Evolutionary conservation across 2,113 vertebrate genomes (phyloP), one percentile per base, ranked within the genome.

Genomic region (Pluvialis apricaria): DNA sequence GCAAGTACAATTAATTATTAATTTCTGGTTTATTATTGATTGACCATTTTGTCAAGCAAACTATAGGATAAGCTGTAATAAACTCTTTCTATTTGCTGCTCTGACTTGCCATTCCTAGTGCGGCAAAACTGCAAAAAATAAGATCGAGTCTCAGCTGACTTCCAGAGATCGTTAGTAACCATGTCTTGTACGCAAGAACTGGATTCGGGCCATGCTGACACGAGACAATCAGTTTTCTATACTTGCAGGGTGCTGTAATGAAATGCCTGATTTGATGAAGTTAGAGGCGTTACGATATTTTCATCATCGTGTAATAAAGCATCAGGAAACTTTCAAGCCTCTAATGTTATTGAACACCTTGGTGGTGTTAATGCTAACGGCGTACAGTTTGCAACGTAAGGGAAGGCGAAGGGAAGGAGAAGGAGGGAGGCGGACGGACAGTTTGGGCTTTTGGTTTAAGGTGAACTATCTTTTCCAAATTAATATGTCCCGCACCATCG

Each of bases 241-340:
- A 72, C 42, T 65, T 82, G 81, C 77, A 82, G 66, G 38, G 66
- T 54, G 78, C 72, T 94, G 54, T 86, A 90, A 94, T 89, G 80
- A 95, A 94, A 94, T 82, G 51, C 83, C 70, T 80, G 66, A 90
- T 88, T 95, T 86, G 79, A 96, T 95, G 87, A 96, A 96, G 88
- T 92, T 96, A 97, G 73, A 95, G 57, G 42, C 11, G 1, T 77
- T 77, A 87, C 57, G 86, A 83, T 90, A 82, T 92, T 96, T 94
- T 97, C 91, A 86, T 93, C 78, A 26, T 91, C 55, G 29, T 66
- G 69, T 92, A 89, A 89, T 92, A 97, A 88, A 95, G 57, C 82
- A 94, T 85, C 79, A 95, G 92, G 93, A 97, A 96, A 90, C 83
- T 44, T 92, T 94, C 86, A 94, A 79, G 81, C 52, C 69, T 77